These are phyloP conservation scores for Leptodactylus fallax DNA, from an alignment of 2,797 vertebrate genomes.

Conservation along the genomic window DNA sequence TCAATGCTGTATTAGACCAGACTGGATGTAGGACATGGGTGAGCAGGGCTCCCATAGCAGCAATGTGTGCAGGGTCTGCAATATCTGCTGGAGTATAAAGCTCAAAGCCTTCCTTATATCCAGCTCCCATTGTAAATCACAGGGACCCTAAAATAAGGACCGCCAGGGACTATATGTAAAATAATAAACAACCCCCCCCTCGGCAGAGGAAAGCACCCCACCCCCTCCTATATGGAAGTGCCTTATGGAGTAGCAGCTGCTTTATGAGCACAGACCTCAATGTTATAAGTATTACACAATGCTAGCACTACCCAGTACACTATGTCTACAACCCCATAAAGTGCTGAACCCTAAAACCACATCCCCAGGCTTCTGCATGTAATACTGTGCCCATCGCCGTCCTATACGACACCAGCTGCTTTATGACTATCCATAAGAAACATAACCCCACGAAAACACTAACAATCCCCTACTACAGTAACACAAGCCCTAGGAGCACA, in stretches of 20 bases:
- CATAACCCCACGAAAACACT: background rate
- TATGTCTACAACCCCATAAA: background rate
- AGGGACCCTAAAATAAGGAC: background rate
- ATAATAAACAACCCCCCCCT: background rate
- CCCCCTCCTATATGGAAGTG: background rate
- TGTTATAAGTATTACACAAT: background rate
- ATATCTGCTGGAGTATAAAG: background rate
- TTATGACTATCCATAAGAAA: background rate
- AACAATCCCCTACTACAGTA: background rate
- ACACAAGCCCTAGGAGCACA: background rate
- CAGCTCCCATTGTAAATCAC: background rate
- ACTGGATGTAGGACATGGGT: background rate
- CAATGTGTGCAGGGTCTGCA: background rate
- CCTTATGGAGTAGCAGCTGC: background rate
- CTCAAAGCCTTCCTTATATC: background rate
- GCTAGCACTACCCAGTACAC: background rate
- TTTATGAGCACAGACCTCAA: background rate
- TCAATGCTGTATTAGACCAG: background rate
- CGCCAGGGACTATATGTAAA: background rate
- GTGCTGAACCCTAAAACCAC: background rate
- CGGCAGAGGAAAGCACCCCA: background rate
- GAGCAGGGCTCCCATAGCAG: too few species aligned
- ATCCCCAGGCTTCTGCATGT: background rate
- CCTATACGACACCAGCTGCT: too few species aligned
- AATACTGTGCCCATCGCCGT: background rate